Base-by-base conservation (phyloP, 2,113 vertebrate genomes). In the Tamias sibiricus region DNA sequence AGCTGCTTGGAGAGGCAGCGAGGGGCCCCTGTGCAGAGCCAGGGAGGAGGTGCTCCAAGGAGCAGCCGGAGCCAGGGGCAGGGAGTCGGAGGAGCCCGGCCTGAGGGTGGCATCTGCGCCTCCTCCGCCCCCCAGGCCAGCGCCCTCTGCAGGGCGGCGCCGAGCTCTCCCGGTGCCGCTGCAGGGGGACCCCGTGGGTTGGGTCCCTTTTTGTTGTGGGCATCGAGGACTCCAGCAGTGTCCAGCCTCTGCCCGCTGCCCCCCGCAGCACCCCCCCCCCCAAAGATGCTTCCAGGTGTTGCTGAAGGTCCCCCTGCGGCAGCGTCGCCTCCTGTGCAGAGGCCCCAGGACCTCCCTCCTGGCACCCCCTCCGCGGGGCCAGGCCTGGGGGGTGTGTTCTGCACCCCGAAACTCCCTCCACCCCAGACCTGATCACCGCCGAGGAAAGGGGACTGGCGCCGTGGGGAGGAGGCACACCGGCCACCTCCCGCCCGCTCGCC, bases 21-120 rank as follows among this genome's bases (percentile, higher is more conserved):
- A 37, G n/a, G 42, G 84, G 49, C 62, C 0, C 0, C 4, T 1
- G 0, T 24, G 40, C n/a, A n/a, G n/a, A n/a, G n/a, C n/a, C n/a
- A n/a, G 0, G 0, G 0, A 57, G 49, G 64, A 37, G 42, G 6
- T 5, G 49, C 44, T 11, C 13, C 10, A 14, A 30, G 30, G 17
- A 66, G 17, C 37, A 10, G 0, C 24, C 32, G 49, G 72, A n/a
- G 6, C 64, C 10, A 2, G 59, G 57, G 44, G 22, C 26, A 42
- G 37, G 49, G 13, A 6, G 57, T 5, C 17, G 2, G 8, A 37
- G 93, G 40, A 20, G 28, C 20, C 77, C 14, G 7, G 10, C 0
- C 0, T 42, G 42, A 77, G 59, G 11, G 37, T 14, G 40, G 74
- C 47, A 12, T 3, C 1, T 12, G 7, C 10, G 47, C 32, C 30